Evolutionary conservation across 2,888 invertebrate species (phyloP).

Genomic region (Morpho helenor): DNA sequence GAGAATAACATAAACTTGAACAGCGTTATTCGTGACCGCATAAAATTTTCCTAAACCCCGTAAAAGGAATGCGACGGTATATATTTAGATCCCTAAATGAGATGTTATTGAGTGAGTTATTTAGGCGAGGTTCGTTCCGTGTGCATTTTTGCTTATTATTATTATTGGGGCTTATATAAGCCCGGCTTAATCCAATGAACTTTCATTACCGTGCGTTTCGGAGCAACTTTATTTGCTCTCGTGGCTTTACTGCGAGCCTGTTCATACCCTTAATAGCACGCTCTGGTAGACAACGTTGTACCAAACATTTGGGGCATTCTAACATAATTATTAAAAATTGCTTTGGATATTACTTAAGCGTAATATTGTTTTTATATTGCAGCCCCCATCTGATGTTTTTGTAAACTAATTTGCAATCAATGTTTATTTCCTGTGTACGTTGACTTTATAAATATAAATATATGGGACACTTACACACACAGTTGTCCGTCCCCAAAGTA

Average conservation of each 20-base stretch:
- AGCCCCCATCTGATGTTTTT: conserved; percentile 30
- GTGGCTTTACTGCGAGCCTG: conserved; percentile 60
- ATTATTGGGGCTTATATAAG: conserved; percentile 46
- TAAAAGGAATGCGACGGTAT: conserved; percentile 37
- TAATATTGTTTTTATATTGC: conserved; percentile 47
- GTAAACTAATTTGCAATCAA: conserved; percentile 18
- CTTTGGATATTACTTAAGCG: conserved; percentile 53
- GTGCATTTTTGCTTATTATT: conserved; percentile 76
- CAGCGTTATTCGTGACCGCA: conserved; percentile 24
- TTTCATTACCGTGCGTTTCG: conserved; percentile 71
- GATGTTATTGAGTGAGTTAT: conserved; percentile 76
- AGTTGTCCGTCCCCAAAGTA: too few relatives aligned
- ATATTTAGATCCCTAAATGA: conserved; percentile 52
- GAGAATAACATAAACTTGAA: conserved; percentile 61
- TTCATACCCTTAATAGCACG: conserved; percentile 66
- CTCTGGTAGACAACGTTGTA: conserved; percentile 50
- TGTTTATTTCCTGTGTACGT: neutral
- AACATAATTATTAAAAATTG: conserved; percentile 78
- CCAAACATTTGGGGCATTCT: conserved; percentile 45
- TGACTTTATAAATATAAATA: too few relatives aligned
- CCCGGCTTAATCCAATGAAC: conserved; percentile 72
- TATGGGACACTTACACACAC: too few relatives aligned
- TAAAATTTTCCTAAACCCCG: conserved; percentile 43
- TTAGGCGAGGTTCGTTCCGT: conserved; percentile 57
- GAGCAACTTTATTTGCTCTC: conserved; percentile 68